Percentiles rank a stretch among this genome's conserved stretches.
Evolutionary conservation across 1,140 invertebrate genomes (phyloP).

Genomic region (Neocloeon triangulifer): DNA sequence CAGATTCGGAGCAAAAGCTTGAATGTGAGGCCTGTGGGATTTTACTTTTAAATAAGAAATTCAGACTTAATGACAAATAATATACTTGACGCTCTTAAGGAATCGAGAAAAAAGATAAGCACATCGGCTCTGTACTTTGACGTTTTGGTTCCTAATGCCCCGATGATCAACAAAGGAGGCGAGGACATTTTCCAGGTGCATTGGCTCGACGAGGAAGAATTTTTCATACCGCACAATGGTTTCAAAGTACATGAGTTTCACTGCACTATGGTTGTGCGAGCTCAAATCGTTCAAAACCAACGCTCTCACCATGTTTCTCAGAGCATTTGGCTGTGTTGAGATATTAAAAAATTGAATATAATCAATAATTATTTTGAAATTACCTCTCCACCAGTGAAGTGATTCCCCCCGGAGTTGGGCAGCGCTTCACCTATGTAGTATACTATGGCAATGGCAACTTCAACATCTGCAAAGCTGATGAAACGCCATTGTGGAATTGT

Average conservation of each 20-base stretch:
- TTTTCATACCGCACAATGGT: slow-evolving; percentile 29
- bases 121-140: slow-evolving; percentile 23
- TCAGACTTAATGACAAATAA: no score
- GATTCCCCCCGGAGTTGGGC: slow-evolving; percentile 20
- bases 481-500: slow-evolving; percentile 22
- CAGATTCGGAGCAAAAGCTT: slow-evolving; percentile 25
- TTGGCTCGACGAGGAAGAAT: slow-evolving; percentile 24
- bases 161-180: slow-evolving; percentile 26
- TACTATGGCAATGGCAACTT: slow-evolving; percentile 25
- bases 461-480: slow-evolving; percentile 22
- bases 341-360: slow-evolving; percentile 3
- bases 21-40: slow-evolving; percentile 21
- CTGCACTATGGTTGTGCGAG: slow-evolving; percentile 20
- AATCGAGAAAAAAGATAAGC: slow-evolving; percentile 29
- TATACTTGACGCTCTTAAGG: slow-evolving; percentile 25
- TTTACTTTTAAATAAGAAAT: no score
- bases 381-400: slow-evolving; percentile 17
- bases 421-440: slow-evolving; percentile 28
- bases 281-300: slow-evolving; percentile 22
- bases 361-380: no score
- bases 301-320: slow-evolving; percentile 24
- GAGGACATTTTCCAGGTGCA: slow-evolving; percentile 23
- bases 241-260: slow-evolving; percentile 28
- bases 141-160: slow-evolving; percentile 21
- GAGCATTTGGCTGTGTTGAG: slow-evolving; percentile 11